Conservation (phyloP, 2,888 invertebrate genomes). For the Dorcus hopei region DNA sequence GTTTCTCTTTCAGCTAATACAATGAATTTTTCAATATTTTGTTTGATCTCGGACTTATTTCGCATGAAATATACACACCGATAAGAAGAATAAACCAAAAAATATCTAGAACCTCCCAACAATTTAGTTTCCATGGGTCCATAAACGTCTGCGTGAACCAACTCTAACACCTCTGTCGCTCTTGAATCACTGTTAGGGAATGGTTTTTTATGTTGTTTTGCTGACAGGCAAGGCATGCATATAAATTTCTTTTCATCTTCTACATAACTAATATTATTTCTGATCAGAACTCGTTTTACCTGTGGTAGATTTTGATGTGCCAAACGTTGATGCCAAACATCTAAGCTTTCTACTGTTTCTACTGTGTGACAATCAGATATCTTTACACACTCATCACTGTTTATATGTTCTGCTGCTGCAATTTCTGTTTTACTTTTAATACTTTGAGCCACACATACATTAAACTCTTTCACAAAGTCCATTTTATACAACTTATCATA, state of each 20-base stretch:
- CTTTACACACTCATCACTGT: too few species aligned
- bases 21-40: too few species aligned
- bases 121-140: constrained; percentile 23
- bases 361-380: too few species aligned
- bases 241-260: constrained; percentile 4
- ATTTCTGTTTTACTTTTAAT: too few species aligned
- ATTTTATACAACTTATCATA: too few species aligned
- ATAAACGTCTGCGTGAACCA: constrained; percentile 24
- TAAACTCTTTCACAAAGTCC: too few species aligned
- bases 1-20: too few species aligned
- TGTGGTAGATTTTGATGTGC: constrained; percentile 20
- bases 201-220: constrained; percentile 21
- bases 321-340: constrained; percentile 17
- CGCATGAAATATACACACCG: constrained; percentile 29
- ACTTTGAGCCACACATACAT: too few species aligned
- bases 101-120: constrained; percentile 29
- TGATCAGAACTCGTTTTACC: constrained; percentile 13
- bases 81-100: constrained; percentile 26
- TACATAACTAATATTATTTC: constrained; percentile 5
- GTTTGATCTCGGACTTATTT: constrained; percentile 8
- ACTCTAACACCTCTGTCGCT: constrained; percentile 25
- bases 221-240: constrained; percentile 23
- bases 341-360: background rate
- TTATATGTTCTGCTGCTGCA: background rate
- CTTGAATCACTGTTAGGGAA: constrained; percentile 15